These are phyloP conservation scores for Bradypodion ventrale DNA, from an alignment of 2,797 vertebrate species.

Conservation along the genomic window DNA sequence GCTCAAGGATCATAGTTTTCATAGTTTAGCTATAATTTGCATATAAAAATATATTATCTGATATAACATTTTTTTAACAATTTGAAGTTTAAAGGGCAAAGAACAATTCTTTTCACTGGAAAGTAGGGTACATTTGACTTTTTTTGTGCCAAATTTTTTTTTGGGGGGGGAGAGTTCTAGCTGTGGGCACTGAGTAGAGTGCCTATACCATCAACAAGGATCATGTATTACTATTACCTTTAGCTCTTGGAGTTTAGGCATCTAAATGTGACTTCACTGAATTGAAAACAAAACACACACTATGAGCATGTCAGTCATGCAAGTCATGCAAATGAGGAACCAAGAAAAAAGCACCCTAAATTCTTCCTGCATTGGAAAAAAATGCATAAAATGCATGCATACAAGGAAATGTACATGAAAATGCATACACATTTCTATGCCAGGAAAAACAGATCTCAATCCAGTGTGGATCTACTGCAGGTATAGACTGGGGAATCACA, in stretches of 20 bases:
- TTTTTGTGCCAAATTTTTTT: neutral
- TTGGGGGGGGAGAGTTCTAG: too few species aligned
- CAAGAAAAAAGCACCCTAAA: neutral
- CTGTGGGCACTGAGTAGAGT: neutral
- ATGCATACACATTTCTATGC: neutral
- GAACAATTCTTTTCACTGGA: neutral
- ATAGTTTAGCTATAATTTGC: neutral
- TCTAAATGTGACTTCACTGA: neutral
- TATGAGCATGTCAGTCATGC: neutral
- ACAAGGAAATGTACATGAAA: neutral
- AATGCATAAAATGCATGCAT: neutral
- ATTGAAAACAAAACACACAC: neutral
- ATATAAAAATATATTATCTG: neutral
- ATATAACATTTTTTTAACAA: neutral
- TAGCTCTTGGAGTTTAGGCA: neutral
- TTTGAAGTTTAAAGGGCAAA: neutral
- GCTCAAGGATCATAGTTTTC: neutral
- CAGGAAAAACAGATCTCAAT: neutral
- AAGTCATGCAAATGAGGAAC: too few species aligned
- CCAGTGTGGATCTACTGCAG: neutral
- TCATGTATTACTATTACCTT: neutral
- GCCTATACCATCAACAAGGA: neutral
- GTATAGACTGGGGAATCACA: neutral
- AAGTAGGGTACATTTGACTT: neutral
- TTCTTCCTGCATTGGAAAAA: neutral